phyloP scores from a whole-genome alignment of 2,113 vertebrate species.

The Illadopsis cleaveri region DNA sequence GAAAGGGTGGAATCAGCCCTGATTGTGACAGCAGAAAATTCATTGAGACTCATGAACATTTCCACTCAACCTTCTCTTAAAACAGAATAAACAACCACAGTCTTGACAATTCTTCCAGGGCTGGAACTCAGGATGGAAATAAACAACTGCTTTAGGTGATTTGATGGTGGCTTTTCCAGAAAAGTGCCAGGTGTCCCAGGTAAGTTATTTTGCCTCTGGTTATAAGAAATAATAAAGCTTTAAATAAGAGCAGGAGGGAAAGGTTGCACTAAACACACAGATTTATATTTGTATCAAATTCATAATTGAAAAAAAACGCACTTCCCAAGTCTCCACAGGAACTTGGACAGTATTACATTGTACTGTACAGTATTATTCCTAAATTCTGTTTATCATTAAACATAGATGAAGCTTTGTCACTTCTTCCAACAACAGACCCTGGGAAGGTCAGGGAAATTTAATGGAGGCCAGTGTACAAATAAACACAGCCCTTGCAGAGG shows the following conservation, averaged over 20 bases:
- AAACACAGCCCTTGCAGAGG: background rate
- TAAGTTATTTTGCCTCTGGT: background rate
- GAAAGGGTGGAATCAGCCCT: background rate
- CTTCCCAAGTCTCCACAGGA: background rate
- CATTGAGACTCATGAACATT: background rate
- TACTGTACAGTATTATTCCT: background rate
- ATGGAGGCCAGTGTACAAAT: background rate
- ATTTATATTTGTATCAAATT: background rate
- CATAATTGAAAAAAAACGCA: background rate
- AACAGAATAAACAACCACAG: conserved; percentile 29
- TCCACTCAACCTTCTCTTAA: background rate
- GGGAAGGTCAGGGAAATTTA: background rate
- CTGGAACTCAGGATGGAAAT: background rate
- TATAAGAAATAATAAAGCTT: background rate
- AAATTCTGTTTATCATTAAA: background rate
- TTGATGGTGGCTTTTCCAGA: background rate
- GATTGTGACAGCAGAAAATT: background rate
- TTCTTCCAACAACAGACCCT: background rate
- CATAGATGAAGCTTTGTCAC: background rate
- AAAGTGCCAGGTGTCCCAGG: background rate
- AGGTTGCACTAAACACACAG: background rate
- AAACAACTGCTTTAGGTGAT: background rate
- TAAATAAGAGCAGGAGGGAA: background rate
- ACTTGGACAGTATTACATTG: background rate
- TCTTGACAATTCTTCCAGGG: background rate